These are phyloP conservation scores for Micromys minutus DNA, from an alignment of 2,113 vertebrate genomes.

Conservation along the genomic window DNA sequence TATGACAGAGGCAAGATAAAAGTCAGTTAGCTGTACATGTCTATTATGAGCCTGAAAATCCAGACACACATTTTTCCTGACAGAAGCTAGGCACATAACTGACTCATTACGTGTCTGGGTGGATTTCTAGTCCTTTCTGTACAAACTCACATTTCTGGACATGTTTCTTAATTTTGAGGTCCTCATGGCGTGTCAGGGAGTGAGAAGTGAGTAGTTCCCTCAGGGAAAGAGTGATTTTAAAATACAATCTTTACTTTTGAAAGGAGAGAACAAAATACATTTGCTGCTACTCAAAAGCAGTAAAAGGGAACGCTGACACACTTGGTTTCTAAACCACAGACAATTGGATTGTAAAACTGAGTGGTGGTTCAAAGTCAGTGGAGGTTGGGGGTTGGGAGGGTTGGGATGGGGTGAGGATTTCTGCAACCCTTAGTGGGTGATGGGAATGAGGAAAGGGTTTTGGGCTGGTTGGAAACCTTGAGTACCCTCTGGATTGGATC, in stretches of 20 bases:
- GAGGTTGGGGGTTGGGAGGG: slow-evolving; percentile 7
- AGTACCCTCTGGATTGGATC: slow-evolving; percentile 45
- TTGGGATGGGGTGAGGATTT: not conserved
- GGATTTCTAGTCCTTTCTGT: slow-evolving; percentile 76
- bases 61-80: slow-evolving; percentile 78
- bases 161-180: slow-evolving; percentile 84
- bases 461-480: slow-evolving; percentile 33
- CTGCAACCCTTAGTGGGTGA: slow-evolving; percentile 11
- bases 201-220: slow-evolving; percentile 74
- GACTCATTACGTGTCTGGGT: slow-evolving; percentile 76
- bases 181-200: slow-evolving; percentile 71
- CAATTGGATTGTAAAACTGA: slow-evolving; percentile 73
- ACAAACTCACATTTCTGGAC: slow-evolving; percentile 73
- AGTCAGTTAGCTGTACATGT: slow-evolving; percentile 83
- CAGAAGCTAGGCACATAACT: slow-evolving; percentile 78
- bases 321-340: slow-evolving; percentile 73
- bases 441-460: slow-evolving; percentile 39
- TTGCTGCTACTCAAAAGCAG: slow-evolving; percentile 72
- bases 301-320: slow-evolving; percentile 74
- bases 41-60: slow-evolving; percentile 82
- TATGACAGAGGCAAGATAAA: slow-evolving; percentile 86
- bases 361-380: slow-evolving; percentile 72
- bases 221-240: slow-evolving; percentile 75
- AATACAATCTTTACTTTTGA: slow-evolving; percentile 79
- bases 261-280: slow-evolving; percentile 77